Conservation (phyloP, 2,888 invertebrate genomes). For the Craniophora ligustri region DNA sequence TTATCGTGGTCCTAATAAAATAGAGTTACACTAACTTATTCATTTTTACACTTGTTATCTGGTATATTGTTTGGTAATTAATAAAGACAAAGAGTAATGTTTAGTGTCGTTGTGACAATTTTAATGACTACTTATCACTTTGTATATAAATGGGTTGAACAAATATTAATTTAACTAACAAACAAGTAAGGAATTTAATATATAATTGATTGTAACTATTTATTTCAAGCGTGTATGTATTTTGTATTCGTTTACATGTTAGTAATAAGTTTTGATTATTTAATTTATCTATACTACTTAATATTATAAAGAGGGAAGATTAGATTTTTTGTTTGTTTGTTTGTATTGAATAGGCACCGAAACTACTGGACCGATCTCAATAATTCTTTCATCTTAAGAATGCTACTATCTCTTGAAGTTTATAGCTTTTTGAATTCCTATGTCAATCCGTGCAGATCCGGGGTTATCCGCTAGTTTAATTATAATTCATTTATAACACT, state of each 20-base stretch:
- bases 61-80: constrained; percentile 33
- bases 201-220: background rate
- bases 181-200: background rate
- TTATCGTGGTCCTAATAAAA: constrained; percentile 27
- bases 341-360: too few relatives aligned
- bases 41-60: constrained; percentile 26
- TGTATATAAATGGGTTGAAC: constrained; percentile 28
- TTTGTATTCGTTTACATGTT: background rate
- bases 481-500: too few relatives aligned
- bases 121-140: constrained; percentile 29
- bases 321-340: too few relatives aligned
- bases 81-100: constrained; percentile 26
- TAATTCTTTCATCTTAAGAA: too few relatives aligned
- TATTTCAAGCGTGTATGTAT: background rate
- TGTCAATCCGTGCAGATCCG: too few relatives aligned
- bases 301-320: too few relatives aligned
- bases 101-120: constrained; percentile 20
- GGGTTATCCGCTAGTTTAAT: too few relatives aligned
- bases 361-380: too few relatives aligned
- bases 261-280: background rate
- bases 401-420: too few relatives aligned
- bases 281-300: too few relatives aligned
- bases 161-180: constrained; percentile 26
- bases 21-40: constrained; percentile 8
- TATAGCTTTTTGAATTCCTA: too few relatives aligned